A percentile compares a stretch with the other conserved stretches of the same genome.
These are phyloP conservation scores for Erpobdella octoculata DNA, from an alignment of 2,888 invertebrate species.

Conservation along the genomic window DNA sequence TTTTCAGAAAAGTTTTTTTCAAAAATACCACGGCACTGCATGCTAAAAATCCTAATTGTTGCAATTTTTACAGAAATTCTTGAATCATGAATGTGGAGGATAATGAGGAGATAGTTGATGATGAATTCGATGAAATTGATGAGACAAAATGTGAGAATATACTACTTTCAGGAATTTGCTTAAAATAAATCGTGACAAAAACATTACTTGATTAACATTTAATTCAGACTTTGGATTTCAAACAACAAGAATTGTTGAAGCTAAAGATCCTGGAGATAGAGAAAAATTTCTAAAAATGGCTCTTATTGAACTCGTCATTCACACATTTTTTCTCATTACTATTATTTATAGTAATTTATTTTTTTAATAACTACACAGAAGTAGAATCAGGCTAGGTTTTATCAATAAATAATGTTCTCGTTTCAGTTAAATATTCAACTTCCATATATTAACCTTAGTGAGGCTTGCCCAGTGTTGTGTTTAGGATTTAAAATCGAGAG, in stretches of 20 bases:
- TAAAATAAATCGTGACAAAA: too few relatives aligned
- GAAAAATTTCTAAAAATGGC: slow-evolving; percentile 24
- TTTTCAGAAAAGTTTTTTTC: too few relatives aligned
- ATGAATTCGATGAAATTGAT: neutral
- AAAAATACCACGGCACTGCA: too few relatives aligned
- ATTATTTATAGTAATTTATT: slow-evolving; percentile 17
- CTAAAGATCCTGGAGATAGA: slow-evolving; percentile 17
- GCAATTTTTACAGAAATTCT: too few relatives aligned
- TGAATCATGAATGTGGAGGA: neutral
- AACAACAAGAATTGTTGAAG: slow-evolving; percentile 21
- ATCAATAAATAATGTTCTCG: too few relatives aligned
- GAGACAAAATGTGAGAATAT: neutral
- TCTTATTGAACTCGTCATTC: slow-evolving; percentile 22
- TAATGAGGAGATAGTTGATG: neutral
- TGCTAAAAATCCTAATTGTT: too few relatives aligned
- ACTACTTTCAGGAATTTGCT: neutral
- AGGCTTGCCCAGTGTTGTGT: too few relatives aligned
- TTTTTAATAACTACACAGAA: neutral
- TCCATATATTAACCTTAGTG: too few relatives aligned
- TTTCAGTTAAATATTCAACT: too few relatives aligned
- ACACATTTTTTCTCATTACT: slow-evolving; percentile 18
- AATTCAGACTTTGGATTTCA: slow-evolving; percentile 15
- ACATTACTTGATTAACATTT: too few relatives aligned
- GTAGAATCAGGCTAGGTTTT: too few relatives aligned
- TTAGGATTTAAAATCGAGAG: too few relatives aligned